These are phyloP conservation scores for Labia minor DNA, from an alignment of 2,888 invertebrate species.

Conservation along the genomic window DNA sequence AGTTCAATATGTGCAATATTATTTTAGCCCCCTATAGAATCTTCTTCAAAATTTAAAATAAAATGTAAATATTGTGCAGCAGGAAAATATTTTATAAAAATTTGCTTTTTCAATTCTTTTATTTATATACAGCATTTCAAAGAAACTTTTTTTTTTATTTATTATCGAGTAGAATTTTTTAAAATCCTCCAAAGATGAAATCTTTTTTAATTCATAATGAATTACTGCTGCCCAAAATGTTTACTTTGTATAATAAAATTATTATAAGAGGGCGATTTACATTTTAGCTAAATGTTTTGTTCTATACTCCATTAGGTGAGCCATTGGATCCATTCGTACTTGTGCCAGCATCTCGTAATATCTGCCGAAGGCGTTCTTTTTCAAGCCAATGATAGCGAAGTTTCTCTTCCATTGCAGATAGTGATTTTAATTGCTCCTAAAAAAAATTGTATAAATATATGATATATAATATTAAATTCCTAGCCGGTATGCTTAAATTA, in stretches of 20 bases:
- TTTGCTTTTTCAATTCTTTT: no score
- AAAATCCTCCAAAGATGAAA: no score
- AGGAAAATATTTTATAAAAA: no score
- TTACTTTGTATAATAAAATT: background rate
- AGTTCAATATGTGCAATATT: no score
- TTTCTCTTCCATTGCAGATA: constrained; percentile 25
- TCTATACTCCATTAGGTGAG: background rate
- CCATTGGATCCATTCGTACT: background rate
- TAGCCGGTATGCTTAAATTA: no score
- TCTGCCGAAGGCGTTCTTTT: constrained; percentile 24
- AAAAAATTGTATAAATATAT: background rate
- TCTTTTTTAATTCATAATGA: background rate
- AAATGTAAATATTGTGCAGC: no score
- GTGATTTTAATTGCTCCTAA: constrained; percentile 25
- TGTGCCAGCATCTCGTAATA: constrained; percentile 23
- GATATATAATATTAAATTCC: background rate
- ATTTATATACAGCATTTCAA: no score
- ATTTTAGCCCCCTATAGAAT: no score
- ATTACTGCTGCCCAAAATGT: background rate
- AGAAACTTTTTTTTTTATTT: no score
- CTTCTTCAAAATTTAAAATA: no score
- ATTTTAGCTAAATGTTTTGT: background rate
- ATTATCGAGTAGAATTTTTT: no score
- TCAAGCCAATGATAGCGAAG: constrained; percentile 25
- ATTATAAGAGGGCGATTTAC: background rate